Evolutionary conservation across 2,888 invertebrate genomes (phyloP).

Genomic region (Tineola bisselliella): DNA sequence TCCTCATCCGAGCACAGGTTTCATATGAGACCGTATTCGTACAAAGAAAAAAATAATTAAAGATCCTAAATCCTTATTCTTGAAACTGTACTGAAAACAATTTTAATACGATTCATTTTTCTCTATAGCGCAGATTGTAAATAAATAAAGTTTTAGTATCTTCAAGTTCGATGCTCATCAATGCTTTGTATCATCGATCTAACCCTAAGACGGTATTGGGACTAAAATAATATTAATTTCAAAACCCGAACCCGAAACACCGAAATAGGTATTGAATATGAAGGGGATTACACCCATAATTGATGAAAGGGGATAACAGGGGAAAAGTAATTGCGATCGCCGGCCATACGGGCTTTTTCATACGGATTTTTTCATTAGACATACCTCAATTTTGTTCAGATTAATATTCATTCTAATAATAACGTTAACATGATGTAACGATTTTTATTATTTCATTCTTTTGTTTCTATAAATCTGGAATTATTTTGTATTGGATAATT

Average conservation of each 20-base stretch:
- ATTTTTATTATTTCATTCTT: neutral
- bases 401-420: neutral
- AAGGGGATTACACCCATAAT: constrained; percentile 3
- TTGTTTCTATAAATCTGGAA: neutral
- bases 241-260: neutral
- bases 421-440: neutral
- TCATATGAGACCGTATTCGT: neutral
- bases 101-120: no score
- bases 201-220: no score
- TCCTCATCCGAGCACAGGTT: neutral
- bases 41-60: constrained; percentile 4
- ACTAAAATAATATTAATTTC: neutral
- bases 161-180: no score
- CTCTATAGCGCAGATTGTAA: no score
- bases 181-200: no score
- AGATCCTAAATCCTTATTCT: neutral
- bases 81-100: neutral
- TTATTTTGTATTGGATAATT: neutral
- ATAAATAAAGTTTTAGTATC: no score
- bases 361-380: neutral
- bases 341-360: neutral
- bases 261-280: neutral
- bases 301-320: constrained; percentile 8
- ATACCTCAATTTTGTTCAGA: neutral
- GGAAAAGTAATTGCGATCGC: neutral